These are phyloP conservation scores for Neopelma chrysocephalum DNA, from an alignment of 2,797 vertebrate genomes.

Conservation along the genomic window DNA sequence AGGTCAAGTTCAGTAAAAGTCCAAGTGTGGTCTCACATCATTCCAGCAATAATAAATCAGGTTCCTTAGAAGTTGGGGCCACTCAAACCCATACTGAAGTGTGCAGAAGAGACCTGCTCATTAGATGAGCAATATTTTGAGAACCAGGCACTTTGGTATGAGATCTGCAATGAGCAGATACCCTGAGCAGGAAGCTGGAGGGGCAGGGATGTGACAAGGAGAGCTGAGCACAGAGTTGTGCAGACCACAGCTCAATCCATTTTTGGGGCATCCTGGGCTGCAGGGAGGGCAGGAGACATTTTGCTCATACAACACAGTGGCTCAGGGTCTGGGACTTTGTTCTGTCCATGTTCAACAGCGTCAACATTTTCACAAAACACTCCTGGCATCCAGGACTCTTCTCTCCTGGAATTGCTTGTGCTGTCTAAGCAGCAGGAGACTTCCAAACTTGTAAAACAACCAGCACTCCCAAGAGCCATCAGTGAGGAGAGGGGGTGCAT, in stretches of 20 bases:
- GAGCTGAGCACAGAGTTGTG: not conserved
- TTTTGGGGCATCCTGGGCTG: not conserved
- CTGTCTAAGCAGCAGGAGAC: not conserved
- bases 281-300: not conserved
- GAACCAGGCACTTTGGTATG: not conserved
- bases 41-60: not conserved
- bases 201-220: not conserved
- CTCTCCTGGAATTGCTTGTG: not conserved
- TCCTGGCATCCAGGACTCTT: not conserved
- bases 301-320: not conserved
- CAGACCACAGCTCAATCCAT: not conserved
- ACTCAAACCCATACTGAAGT: not conserved
- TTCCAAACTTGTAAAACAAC: not conserved
- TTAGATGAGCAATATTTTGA: not conserved
- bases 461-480: not conserved
- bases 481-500: not conserved
- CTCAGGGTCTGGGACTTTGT: not conserved
- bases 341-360: accelerated
- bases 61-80: not conserved
- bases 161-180: not conserved
- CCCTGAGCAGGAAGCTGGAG: not conserved
- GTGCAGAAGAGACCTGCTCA: accelerated
- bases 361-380: not conserved
- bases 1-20: not conserved
- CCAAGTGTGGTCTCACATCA: not conserved